phyloP scores from a whole-genome alignment of 2,113 vertebrate genomes.

The Psilopogon haemacephalus region DNA sequence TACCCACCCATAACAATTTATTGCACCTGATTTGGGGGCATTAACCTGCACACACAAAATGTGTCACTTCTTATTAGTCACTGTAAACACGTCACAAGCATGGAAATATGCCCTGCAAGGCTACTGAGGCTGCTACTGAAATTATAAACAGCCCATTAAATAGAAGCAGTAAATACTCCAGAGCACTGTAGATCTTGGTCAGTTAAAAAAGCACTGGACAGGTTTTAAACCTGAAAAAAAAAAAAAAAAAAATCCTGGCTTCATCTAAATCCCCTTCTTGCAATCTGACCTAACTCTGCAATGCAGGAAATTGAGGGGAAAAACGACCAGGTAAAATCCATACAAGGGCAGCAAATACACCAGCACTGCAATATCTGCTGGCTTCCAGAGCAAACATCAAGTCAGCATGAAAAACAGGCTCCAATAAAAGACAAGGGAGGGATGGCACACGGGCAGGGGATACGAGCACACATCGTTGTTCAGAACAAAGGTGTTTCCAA shows the following conservation, averaged over 20 bases:
- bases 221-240: conserved; percentile 5
- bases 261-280: background rate
- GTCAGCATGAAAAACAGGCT: background rate
- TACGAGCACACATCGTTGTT: background rate
- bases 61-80: conserved; percentile 36
- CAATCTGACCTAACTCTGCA: background rate
- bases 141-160: conserved; percentile 47
- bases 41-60: conserved; percentile 27
- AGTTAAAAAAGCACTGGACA: conserved; percentile 29
- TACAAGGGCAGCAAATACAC: background rate
- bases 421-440: background rate
- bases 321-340: background rate
- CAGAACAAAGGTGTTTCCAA: background rate
- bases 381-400: background rate
- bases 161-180: conserved; percentile 30
- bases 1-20: conserved; percentile 19
- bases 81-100: conserved; percentile 38
- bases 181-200: conserved; percentile 9
- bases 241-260: background rate
- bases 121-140: background rate
- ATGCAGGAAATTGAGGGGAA: background rate
- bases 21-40: conserved; percentile 8
- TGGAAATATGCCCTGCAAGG: conserved; percentile 28
- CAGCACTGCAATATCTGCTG: background rate
- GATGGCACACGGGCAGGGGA: background rate